Conservation (phyloP, 2,888 invertebrate genomes). For the Conchocele bisecta region DNA sequence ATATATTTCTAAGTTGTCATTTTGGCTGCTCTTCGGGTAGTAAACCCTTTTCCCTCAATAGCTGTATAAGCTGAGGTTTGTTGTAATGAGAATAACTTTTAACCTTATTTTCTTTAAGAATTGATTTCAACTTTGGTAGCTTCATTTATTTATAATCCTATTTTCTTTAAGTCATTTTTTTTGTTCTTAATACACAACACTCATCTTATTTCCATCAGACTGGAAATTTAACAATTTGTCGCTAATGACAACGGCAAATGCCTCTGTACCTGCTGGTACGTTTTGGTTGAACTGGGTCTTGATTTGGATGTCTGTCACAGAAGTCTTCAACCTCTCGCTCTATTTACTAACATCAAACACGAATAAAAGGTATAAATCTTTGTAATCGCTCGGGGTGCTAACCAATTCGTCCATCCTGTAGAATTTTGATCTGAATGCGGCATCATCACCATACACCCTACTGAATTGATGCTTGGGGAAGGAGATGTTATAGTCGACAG, state of each 20-base stretch:
- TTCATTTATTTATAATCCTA: too few relatives aligned
- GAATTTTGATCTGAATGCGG: conserved; percentile 17
- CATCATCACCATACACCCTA: conserved; percentile 29
- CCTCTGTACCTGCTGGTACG: conserved; percentile 27
- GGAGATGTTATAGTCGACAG: conserved; percentile 31
- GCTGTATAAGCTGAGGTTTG: neutral
- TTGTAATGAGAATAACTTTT: neutral
- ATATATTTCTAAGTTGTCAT: neutral
- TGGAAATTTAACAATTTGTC: conserved; percentile 36
- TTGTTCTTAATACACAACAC: conserved; percentile 6
- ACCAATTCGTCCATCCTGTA: conserved; percentile 15
- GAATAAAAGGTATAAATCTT: conserved; percentile 23
- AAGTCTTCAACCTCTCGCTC: conserved; percentile 26
- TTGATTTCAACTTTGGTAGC: neutral
- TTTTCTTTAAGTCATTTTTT: neutral
- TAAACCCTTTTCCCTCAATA: neutral
- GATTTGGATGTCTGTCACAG: conserved; percentile 24
- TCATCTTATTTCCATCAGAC: conserved; percentile 28
- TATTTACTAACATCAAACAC: conserved; percentile 46
- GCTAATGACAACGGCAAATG: conserved; percentile 25
- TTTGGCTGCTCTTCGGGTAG: neutral
- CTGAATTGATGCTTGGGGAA: conserved; percentile 31
- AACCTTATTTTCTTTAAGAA: neutral
- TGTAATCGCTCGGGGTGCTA: conserved; percentile 25
- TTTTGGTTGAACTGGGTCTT: conserved; percentile 31